A percentile compares a stretch with the other conserved stretches of the same genome.
Evolutionary conservation across 2,797 vertebrate species (phyloP).

Genomic region (Enteromius unitaeniatus): DNA sequence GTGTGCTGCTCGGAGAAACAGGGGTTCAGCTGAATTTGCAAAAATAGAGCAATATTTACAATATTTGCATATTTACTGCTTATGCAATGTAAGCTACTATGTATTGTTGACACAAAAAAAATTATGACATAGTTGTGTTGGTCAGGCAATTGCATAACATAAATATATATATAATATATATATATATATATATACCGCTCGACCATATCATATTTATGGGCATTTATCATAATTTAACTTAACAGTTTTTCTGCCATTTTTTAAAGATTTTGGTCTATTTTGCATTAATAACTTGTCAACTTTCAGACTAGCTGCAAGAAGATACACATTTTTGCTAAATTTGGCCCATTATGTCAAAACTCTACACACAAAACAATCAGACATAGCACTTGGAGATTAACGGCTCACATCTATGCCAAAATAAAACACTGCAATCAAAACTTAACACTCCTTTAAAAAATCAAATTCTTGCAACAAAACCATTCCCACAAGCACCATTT

Average conservation of each 20-base stretch:
- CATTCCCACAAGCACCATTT: too few species aligned
- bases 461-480: too few species aligned
- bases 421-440: too few species aligned
- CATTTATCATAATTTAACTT: not conserved
- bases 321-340: not conserved
- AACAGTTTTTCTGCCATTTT: not conserved
- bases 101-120: not conserved
- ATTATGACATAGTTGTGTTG: not conserved
- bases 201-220: too few species aligned
- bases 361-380: too few species aligned
- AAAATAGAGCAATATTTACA: not conserved
- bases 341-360: too few species aligned
- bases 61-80: too few species aligned
- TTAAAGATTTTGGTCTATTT: not conserved
- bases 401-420: too few species aligned
- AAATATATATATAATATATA: not conserved
- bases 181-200: not conserved
- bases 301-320: not conserved
- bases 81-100: not conserved
- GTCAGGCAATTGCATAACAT: not conserved
- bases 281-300: not conserved
- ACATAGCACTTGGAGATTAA: too few species aligned
- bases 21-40: not conserved
- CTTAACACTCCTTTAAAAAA: too few species aligned
- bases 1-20: not conserved